phyloP scores from a whole-genome alignment of 2,888 invertebrate species.

The Chloroclystis v-ata region DNA sequence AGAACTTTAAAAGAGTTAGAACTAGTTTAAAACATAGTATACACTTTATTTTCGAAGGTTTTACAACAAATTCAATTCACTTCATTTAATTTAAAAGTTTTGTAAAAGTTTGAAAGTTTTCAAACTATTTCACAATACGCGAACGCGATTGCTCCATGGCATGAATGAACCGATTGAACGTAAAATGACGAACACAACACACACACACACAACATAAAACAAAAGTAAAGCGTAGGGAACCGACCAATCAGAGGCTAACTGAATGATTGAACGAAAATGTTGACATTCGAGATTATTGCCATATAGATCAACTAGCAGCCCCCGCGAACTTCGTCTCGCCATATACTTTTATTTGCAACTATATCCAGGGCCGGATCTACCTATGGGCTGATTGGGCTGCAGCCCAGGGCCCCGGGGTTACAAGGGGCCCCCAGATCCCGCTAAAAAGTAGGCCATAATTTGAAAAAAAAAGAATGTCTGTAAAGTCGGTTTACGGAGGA shows the following conservation, averaged over 20 bases:
- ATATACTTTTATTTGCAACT: too few relatives aligned
- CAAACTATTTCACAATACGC: constrained; percentile 55
- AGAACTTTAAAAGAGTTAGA: constrained; percentile 11
- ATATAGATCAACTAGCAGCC: too few relatives aligned
- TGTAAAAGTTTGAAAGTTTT: constrained; percentile 40
- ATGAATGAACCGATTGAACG: constrained; percentile 5
- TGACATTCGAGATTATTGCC: too few relatives aligned
- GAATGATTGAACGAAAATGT: too few relatives aligned
- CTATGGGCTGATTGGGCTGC: too few relatives aligned
- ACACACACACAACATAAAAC: background rate
- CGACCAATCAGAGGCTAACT: background rate
- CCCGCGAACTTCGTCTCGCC: too few relatives aligned
- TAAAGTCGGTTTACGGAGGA: too few relatives aligned
- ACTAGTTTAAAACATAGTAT: background rate
- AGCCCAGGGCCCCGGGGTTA: too few relatives aligned
- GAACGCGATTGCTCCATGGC: constrained; percentile 18
- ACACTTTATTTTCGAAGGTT: background rate
- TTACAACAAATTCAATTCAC: background rate
- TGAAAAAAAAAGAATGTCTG: too few relatives aligned
- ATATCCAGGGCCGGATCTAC: too few relatives aligned
- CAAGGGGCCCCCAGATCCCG: too few relatives aligned
- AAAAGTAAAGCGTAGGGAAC: background rate
- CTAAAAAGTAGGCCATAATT: too few relatives aligned
- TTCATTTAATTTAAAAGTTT: constrained; percentile 18
- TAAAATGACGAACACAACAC: constrained; percentile 1